These are phyloP conservation scores for Clarias magur DNA, from an alignment of 2,113 vertebrate genomes.

Conservation along the genomic window DNA sequence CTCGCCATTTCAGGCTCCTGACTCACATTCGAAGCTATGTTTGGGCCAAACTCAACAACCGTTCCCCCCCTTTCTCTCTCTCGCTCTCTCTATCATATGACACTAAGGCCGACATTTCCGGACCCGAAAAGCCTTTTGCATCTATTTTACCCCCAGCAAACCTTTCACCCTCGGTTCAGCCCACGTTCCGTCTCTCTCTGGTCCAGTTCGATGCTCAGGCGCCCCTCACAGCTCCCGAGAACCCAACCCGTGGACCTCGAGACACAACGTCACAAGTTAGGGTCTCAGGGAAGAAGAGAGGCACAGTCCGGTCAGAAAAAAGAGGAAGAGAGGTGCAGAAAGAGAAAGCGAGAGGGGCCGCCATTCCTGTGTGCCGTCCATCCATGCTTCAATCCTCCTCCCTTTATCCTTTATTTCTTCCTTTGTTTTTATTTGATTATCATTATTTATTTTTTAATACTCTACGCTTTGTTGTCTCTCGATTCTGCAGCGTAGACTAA, in stretches of 20 bases:
- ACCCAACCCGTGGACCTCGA: slow-evolving; percentile 99
- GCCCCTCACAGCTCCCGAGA: slow-evolving; percentile 99
- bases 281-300: slow-evolving; percentile 99
- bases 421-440: neutral
- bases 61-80: slow-evolving; percentile 19
- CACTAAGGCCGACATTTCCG: slow-evolving; percentile 63
- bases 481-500: neutral
- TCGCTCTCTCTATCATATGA: slow-evolving; percentile 57
- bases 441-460: neutral
- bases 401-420: slow-evolving; percentile 1
- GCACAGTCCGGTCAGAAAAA: slow-evolving; percentile 69
- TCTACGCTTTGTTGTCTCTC: neutral
- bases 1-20: slow-evolving; percentile 46
- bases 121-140: slow-evolving; percentile 27
- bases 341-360: slow-evolving; percentile 2
- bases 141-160: neutral
- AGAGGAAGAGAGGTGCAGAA: neutral
- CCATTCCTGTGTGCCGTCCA: slow-evolving; percentile 30
- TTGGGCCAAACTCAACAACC: slow-evolving; percentile 48
- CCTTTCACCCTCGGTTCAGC: neutral
- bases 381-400: slow-evolving; percentile 3
- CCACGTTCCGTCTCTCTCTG: neutral
- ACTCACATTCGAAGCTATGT: slow-evolving; percentile 48
- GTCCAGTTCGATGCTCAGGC: slow-evolving; percentile 57
- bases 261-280: slow-evolving; percentile 99